Evolutionary conservation across 2,797 vertebrate genomes (phyloP), one percentile per base, ranked within the genome.

Genomic region (Acanthopagrus latus): DNA sequence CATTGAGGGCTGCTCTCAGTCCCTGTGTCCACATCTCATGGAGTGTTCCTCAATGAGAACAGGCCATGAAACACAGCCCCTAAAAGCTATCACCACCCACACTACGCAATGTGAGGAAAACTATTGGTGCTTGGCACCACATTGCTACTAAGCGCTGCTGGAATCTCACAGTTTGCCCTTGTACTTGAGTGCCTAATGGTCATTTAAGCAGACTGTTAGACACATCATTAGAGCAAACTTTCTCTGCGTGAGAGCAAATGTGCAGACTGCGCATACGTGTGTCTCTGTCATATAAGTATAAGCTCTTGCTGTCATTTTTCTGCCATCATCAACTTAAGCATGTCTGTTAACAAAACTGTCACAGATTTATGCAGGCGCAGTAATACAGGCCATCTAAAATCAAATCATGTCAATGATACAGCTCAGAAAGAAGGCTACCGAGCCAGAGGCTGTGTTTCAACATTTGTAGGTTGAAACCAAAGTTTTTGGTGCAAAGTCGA

Each of bases 141-240:
- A 77, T 81, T 81, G 85, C 83, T 82, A 87, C 86, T 90, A 83
- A 84, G 80, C 86, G 87, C 82, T 63, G 71, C 87, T 85, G 77
- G 63, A 84, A 90, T 86, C 82, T 86, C 75, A 81, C 79, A 48
- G 81, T 78, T 80, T 84, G 87, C 66, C 74, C 83, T 78, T 86
- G 88, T 84, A 84, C 82, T 86, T 70, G 76, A 89, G 86, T 91
- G 88, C 76, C 83, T 93, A 93, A 93, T 91, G 89, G 92, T 80
- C 87, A 88, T 83, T 80, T 87, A 78, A 89, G 89, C 85, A 88
- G 87, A 82, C 84, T 83, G 81, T 88, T 88, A 84, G 86, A 91
- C 48, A 78, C 85, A 83, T 82, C 91, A 91, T 93, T 91, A 93
- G 78, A 89, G 82, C 75, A 64, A 81, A 29, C 59, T 68, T 74